Conservation (phyloP, 2,888 invertebrate species). For the Heteropelma amictum region DNA sequence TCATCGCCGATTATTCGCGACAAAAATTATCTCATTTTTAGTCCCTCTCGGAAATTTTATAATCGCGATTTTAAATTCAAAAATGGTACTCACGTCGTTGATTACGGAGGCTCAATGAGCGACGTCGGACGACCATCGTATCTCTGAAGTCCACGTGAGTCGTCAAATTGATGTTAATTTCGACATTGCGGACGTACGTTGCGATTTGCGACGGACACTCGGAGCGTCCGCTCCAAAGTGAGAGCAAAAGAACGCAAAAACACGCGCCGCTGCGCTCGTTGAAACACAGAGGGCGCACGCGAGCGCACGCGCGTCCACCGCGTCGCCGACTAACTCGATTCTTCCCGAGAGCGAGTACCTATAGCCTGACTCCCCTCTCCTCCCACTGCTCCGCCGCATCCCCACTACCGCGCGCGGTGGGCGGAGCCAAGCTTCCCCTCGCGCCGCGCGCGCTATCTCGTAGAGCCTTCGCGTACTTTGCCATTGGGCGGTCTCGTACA, state of each 20-base stretch:
- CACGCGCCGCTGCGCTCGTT: constrained; percentile 11
- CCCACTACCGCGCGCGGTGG: not conserved
- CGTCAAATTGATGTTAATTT: not conserved
- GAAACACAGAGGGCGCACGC: constrained; percentile 61
- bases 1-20: no score
- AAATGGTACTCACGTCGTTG: constrained; percentile 17
- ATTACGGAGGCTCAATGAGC: not conserved
- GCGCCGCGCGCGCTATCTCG: no score
- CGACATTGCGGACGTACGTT: not conserved
- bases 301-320: constrained; percentile 73
- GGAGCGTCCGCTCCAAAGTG: constrained; percentile 39
- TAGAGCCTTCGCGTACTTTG: no score
- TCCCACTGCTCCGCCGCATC: constrained; percentile 5
- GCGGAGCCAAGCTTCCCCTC: no score
- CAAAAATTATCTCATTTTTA: no score
- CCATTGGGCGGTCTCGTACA: no score
- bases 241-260: not conserved
- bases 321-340: constrained; percentile 71
- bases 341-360: constrained; percentile 28
- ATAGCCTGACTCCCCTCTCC: constrained; percentile 21
- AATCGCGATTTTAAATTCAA: no score
- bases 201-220: not conserved
- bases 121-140: not conserved
- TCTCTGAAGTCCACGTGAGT: constrained; percentile 18
- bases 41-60: no score